These are phyloP conservation scores for Boloria euphrosyne DNA, from an alignment of 2,888 invertebrate species.

Conservation along the genomic window DNA sequence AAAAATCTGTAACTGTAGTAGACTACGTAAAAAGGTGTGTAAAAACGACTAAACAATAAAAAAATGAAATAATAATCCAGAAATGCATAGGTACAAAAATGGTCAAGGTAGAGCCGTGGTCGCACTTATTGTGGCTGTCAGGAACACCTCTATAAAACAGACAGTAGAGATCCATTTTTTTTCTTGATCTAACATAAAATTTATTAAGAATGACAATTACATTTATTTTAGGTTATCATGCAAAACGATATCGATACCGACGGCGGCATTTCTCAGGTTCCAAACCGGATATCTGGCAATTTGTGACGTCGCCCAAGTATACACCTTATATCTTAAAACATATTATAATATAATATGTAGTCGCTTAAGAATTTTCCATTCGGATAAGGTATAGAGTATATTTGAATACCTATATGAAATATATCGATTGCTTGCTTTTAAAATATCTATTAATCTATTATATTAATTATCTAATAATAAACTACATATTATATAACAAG, in stretches of 20 bases:
- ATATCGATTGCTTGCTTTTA: background rate
- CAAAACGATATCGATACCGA: conserved; percentile 14
- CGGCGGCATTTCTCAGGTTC: conserved; percentile 16
- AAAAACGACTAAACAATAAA: too few species aligned
- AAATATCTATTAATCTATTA: too few species aligned
- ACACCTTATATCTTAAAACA: background rate
- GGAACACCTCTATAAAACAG: too few species aligned
- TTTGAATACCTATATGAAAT: conserved; percentile 11
- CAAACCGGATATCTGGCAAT: conserved; percentile 43
- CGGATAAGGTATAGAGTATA: background rate
- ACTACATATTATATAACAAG: background rate
- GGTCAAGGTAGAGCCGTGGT: too few species aligned
- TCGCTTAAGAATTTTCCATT: background rate
- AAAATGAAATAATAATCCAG: too few species aligned
- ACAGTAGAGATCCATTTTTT: too few species aligned
- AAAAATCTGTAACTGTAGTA: too few species aligned
- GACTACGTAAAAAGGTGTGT: too few species aligned
- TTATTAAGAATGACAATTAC: background rate
- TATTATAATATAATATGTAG: background rate
- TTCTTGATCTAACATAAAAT: background rate
- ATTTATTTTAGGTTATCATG: conserved; percentile 12
- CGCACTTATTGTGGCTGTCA: too few species aligned
- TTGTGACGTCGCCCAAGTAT: conserved; percentile 25
- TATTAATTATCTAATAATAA: too few species aligned
- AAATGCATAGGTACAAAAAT: too few species aligned